Base-by-base conservation (phyloP, 2,888 invertebrate species). In the Apamea sordens region DNA sequence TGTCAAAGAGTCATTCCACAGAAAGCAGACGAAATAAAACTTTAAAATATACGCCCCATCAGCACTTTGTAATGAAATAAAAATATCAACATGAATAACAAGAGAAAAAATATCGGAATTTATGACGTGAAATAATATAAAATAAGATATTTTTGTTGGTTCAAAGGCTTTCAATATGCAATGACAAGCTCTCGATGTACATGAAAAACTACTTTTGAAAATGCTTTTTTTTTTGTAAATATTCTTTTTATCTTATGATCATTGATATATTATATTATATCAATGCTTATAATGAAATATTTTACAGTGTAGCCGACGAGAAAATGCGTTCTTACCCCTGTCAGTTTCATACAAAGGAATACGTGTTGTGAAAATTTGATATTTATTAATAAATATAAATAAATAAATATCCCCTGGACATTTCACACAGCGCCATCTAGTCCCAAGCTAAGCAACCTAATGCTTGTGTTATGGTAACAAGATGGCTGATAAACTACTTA, bases 41-140 rank as follows among this genome's bases (percentile, higher is more conserved):
- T 72, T 79, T 75, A 77, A 87, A 79, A 86, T 78, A 77, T 56
- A 65, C 63, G 53, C 10, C 15, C 18, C 18, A 77, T 86, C 82
- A 76, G 65, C 79, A 79, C 64, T 64, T 69, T 32, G 74, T 72
- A 72, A 84, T 77, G 72, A 77, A 75, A 87, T 73, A 71, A 79
- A 87, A 85, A 85, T 44, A 70, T 84, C 28, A 44, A 36, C n/a
- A 59, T 69, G 36, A 63, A 86, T 61, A 72, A 67, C 59, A 44
- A 28, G 36, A n/a, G 56, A 71, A 56, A 70, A 59, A 32, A 56
- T 73, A 44, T 67, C 76, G n/a, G n/a, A 77, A 80, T 84, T 84
- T 77, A 75, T 63, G 61, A 61, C 64, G 24, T 32, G 41, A 71
- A 79, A 75, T 71, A 73, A 76, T 72, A 79, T 32, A 67, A 11